Evolutionary conservation across 2,888 invertebrate genomes (phyloP), one percentile per base, ranked within the genome.

Genomic region (Cantharis nigra): DNA sequence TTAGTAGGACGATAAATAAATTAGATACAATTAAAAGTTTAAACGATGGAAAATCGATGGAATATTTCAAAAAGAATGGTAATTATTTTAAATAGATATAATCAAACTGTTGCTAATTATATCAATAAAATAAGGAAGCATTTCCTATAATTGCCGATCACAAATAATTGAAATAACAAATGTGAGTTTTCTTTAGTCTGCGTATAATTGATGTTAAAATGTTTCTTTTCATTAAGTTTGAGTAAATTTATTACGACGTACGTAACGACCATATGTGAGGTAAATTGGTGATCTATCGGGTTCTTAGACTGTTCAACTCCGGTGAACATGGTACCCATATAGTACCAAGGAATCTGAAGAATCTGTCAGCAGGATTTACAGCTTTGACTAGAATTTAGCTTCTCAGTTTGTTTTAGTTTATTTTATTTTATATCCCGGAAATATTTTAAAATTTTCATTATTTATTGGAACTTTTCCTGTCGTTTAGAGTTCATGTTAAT

Each of bases 281-380:
- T 87, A 87, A 87, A 87, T 87, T 86, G 86, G 86, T 86, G 85
- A 86, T 87, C 86, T 85, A 83, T 83, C 79, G 82, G 83, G 83
- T 85, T 84, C 85, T 83, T 81, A 11, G 11, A 13, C 78, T 82
- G 79, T 83, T 83, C 81, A 82, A 80, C 85, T 85, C 83, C 81
- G 82, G 80, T 84, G 84, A 83, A 75, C 84, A 83, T 79, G 79
- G 81, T 81, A 79, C 81, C 84, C 85, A 86, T 86, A 85, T 85
- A 86, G 85, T 83, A 83, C 80, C 77, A 78, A 83, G 82, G 86
- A 86, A 87, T 87, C 83, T 83, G 71, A 80, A 83, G 86, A 86
- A 87, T 87, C 86, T 87, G 86, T 86, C 87, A 85, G 80, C 85
- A 84, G 85, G 83, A 87, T 87, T 87, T 87, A 87, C 85, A 83